phyloP scores from a whole-genome alignment of 2,113 vertebrate genomes.

The Arothron firmamentum region DNA sequence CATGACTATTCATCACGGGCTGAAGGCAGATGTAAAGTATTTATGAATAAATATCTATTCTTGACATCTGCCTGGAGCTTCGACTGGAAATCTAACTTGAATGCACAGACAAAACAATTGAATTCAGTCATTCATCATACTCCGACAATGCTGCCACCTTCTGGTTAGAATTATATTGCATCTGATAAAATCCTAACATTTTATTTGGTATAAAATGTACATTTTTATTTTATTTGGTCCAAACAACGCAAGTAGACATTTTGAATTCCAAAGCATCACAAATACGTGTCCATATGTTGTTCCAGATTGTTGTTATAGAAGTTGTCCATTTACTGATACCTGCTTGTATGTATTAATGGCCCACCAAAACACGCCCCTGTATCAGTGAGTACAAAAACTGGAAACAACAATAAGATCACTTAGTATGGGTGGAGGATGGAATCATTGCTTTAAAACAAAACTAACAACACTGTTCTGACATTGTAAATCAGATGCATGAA shows the following conservation, averaged over 20 bases:
- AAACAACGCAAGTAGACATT: neutral
- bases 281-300: too few species aligned
- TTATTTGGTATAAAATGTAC: neutral
- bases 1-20: slow-evolving; percentile 45
- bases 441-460: too few species aligned
- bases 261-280: too few species aligned
- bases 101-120: neutral
- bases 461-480: too few species aligned
- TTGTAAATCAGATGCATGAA: too few species aligned
- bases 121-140: neutral
- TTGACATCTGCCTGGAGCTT: slow-evolving; percentile 43
- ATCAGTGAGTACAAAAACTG: too few species aligned
- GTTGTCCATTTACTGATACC: too few species aligned
- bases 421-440: too few species aligned
- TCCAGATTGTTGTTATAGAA: too few species aligned
- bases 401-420: too few species aligned
- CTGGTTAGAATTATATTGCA: neutral
- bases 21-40: slow-evolving; percentile 46
- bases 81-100: slow-evolving; percentile 5
- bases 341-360: too few species aligned
- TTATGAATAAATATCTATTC: slow-evolving; percentile 68
- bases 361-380: too few species aligned
- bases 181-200: neutral
- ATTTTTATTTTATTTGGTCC: slow-evolving; percentile 25
- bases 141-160: slow-evolving; percentile 19